A percentile compares a stretch with the other conserved stretches of the same genome.
Evolutionary conservation across 2,888 invertebrate genomes (phyloP).

Genomic region (Zootermopsis nevadensis): DNA sequence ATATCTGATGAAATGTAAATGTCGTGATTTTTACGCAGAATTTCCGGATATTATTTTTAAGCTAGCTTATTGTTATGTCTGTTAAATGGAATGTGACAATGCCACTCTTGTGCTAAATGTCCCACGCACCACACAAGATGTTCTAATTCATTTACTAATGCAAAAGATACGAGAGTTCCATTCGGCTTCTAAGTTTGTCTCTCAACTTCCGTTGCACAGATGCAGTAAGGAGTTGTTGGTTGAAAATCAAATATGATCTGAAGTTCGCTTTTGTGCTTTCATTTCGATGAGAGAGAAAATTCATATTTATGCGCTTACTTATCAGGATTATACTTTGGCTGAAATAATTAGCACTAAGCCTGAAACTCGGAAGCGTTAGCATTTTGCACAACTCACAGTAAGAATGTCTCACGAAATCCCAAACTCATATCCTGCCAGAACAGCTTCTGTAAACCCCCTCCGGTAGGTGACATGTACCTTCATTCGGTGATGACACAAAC

Average conservation of each 20-base stretch:
- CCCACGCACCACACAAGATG: background rate
- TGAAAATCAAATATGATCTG: constrained; percentile 24
- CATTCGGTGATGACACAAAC: too few species aligned
- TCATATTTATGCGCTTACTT: constrained; percentile 14
- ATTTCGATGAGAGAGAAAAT: background rate
- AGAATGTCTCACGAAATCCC: too few species aligned
- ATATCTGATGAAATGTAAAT: too few species aligned
- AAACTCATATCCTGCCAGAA: too few species aligned
- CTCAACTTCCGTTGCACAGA: constrained; percentile 30
- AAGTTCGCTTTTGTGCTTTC: constrained; percentile 21
- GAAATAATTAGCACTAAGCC: too few species aligned
- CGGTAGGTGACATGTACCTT: too few species aligned
- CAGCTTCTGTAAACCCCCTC: too few species aligned
- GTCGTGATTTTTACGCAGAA: too few species aligned
- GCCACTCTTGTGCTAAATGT: background rate
- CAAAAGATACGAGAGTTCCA: constrained; percentile 18
- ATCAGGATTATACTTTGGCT: background rate
- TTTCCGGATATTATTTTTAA: too few species aligned
- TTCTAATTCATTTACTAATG: constrained; percentile 29
- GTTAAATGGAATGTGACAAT: background rate
- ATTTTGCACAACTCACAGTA: too few species aligned
- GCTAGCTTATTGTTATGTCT: too few species aligned
- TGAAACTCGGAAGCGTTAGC: too few species aligned
- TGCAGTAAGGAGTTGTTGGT: constrained; percentile 34
- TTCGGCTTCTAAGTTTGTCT: constrained; percentile 33